Conservation (phyloP, 37 sponge, comb jelly and placozoan genomes). For the Cladorhizidae sp. region DNA sequence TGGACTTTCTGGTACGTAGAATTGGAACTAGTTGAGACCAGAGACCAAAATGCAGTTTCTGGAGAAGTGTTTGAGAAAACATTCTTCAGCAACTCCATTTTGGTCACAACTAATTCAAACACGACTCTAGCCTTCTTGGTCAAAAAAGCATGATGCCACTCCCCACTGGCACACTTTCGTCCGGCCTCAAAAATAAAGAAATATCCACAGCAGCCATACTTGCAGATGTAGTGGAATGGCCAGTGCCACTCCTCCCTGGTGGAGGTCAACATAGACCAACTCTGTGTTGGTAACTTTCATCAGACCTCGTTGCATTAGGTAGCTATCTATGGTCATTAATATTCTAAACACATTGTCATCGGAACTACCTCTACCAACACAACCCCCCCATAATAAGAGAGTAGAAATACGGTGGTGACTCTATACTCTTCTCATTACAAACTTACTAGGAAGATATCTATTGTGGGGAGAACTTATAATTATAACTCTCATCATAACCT, state of each 20-base stretch:
- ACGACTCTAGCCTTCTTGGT: slow-evolving; percentile 47
- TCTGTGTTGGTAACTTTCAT: slow-evolving; percentile 60
- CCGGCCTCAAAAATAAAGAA: slow-evolving; percentile 92
- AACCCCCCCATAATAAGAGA: slow-evolving; percentile 66
- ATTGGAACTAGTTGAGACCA: background rate
- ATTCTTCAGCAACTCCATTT: slow-evolving; percentile 25
- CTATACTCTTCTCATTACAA: too few species aligned
- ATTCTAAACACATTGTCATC: slow-evolving; percentile 49
- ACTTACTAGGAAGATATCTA: too few species aligned
- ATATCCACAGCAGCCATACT: slow-evolving; percentile 83
- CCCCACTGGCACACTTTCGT: slow-evolving; percentile 75
- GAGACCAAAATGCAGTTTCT: background rate
- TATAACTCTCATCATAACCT: too few species aligned
- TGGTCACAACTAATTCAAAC: slow-evolving; percentile 66
- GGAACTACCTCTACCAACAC: slow-evolving; percentile 6
- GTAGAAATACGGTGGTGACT: too few species aligned
- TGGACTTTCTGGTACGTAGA: slow-evolving; percentile 30
- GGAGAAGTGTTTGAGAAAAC: background rate
- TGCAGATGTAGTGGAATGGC: slow-evolving; percentile 77
- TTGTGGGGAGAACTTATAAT: too few species aligned
- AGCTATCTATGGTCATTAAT: slow-evolving; percentile 63
- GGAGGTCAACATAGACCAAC: slow-evolving; percentile 42
- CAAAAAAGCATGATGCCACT: slow-evolving; percentile 75
- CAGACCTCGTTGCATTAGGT: slow-evolving; percentile 43
- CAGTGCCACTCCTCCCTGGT: slow-evolving; percentile 61